Evolutionary conservation across 2,888 invertebrate genomes (phyloP).

Genomic region (Pecten maximus): DNA sequence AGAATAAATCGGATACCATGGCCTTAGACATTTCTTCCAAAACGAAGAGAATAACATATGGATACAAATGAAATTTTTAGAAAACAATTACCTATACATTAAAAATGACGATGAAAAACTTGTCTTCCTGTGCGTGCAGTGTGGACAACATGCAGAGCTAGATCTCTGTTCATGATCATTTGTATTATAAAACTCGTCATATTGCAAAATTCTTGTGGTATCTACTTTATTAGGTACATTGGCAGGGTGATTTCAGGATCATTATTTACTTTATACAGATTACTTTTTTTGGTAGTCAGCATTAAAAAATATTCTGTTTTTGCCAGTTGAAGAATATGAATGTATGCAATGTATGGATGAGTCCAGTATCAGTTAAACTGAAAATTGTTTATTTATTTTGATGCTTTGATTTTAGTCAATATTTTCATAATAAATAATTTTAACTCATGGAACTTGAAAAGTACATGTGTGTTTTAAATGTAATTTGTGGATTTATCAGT

Average conservation of each 20-base stretch:
- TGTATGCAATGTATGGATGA: no score
- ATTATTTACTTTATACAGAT: no score
- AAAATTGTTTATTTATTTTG: background rate
- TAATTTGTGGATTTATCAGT: background rate
- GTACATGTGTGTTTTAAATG: background rate
- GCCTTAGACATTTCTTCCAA: background rate
- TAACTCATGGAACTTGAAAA: background rate
- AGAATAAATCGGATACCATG: background rate
- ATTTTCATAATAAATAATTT: slow-evolving; percentile 15
- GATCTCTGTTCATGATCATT: background rate
- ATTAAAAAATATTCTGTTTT: no score
- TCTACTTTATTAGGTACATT: no score
- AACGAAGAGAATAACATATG: background rate
- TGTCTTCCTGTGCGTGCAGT: background rate
- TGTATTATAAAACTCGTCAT: no score
- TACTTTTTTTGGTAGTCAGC: no score
- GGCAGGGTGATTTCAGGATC: no score
- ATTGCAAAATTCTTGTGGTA: no score
- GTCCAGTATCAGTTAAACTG: no score
- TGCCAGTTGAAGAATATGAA: no score
- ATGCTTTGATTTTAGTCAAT: no score
- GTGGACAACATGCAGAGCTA: background rate
- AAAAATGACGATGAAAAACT: background rate
- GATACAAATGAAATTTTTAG: background rate
- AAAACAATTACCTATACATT: no score